These are phyloP conservation scores for Sturmia bella DNA, from an alignment of 2,888 invertebrate species.

Conservation along the genomic window DNA sequence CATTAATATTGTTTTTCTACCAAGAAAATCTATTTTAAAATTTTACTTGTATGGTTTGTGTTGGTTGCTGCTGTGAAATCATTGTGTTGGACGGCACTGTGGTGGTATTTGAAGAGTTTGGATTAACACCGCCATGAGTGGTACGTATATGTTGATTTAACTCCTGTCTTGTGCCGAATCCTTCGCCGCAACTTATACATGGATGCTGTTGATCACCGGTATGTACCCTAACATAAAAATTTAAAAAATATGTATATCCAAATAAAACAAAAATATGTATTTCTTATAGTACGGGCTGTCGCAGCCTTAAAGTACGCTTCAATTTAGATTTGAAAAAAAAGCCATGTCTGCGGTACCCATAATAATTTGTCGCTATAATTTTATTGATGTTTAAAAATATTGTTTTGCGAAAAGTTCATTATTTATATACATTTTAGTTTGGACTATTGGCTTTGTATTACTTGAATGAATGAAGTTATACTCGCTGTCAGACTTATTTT, in stretches of 20 bases:
- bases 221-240: slow-evolving; percentile 84
- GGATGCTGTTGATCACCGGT: slow-evolving; percentile 89
- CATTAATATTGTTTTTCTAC: background rate
- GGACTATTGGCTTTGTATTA: no score
- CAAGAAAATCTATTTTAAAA: background rate
- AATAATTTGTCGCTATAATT: no score
- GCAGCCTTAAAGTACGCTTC: no score
- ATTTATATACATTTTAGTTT: no score
- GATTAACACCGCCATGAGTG: slow-evolving; percentile 82
- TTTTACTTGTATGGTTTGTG: slow-evolving; percentile 77
- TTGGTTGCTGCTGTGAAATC: slow-evolving; percentile 74
- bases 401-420: no score
- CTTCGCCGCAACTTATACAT: slow-evolving; percentile 89
- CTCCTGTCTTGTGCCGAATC: slow-evolving; percentile 88
- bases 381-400: no score
- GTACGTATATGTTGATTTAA: slow-evolving; percentile 86
- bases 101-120: slow-evolving; percentile 81
- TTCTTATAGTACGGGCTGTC: no score
- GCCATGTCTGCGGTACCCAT: no score
- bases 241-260: background rate
- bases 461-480: no score
- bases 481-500: no score
- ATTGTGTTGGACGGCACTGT: slow-evolving; percentile 76
- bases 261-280: background rate
- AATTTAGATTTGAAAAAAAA: no score